Conservation (phyloP, 92 coral and sea anemone genomes). For the Zoanthus gigantus region DNA sequence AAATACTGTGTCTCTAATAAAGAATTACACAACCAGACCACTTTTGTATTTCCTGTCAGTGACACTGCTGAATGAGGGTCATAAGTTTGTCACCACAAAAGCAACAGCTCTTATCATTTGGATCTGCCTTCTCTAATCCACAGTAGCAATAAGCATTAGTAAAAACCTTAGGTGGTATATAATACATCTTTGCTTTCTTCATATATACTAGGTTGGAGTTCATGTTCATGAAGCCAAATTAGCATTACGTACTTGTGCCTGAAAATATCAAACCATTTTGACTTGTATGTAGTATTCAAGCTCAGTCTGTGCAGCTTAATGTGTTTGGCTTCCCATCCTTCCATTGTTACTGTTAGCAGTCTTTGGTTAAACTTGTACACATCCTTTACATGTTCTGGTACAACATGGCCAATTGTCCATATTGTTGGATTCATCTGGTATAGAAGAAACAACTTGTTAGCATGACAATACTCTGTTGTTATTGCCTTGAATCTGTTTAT, state of each 20-base stretch:
- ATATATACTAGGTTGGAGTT: slow-evolving; percentile 3
- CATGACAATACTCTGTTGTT: neutral
- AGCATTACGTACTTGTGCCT: slow-evolving; percentile 1
- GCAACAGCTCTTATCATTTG: slow-evolving; percentile 5
- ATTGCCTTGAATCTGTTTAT: neutral
- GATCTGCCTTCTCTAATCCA: slow-evolving; percentile 2
- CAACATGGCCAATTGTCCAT: neutral
- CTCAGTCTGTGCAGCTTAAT: slow-evolving; percentile 2
- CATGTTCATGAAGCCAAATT: slow-evolving; percentile 6
- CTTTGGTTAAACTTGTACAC: neutral
- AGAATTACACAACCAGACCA: neutral
- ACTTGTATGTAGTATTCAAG: slow-evolving; percentile 6
- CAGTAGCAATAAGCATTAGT: slow-evolving; percentile 7
- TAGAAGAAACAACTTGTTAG: neutral
- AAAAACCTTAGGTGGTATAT: neutral
- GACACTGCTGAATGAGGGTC: slow-evolving; percentile 1
- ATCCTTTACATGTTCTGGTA: neutral
- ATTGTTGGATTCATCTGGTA: slow-evolving; percentile 10
- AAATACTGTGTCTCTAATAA: neutral
- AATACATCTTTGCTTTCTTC: neutral
- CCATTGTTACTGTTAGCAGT: slow-evolving; percentile 8
- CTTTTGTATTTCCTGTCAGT: slow-evolving; percentile 7
- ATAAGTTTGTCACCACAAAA: neutral
- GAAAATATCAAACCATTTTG: slow-evolving; percentile 9
- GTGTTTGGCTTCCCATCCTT: neutral